Evolutionary conservation across 2,797 vertebrate species (phyloP).

Genomic region (Ctenopoma multispine): DNA sequence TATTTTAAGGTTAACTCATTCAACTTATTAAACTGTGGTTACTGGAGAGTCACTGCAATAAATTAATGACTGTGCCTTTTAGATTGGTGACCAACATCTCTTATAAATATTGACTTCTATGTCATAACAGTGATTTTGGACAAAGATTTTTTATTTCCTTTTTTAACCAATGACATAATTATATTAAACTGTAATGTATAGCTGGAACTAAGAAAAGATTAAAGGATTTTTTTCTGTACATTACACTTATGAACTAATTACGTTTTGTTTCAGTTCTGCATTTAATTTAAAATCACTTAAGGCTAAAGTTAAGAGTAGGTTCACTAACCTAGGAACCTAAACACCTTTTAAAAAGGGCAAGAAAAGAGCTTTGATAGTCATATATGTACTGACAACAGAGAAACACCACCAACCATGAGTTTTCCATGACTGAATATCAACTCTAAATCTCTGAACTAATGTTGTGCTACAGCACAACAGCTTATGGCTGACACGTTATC

Average conservation of each 20-base stretch:
- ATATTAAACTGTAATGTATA: neutral
- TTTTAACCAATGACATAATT: neutral
- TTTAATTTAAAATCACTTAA: neutral
- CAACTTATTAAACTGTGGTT: neutral
- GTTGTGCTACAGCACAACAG: slow-evolving; percentile 23
- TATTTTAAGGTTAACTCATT: neutral
- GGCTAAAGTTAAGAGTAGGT: neutral
- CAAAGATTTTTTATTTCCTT: neutral
- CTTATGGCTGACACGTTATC: slow-evolving; percentile 32
- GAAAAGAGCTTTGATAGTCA: slow-evolving; percentile 37
- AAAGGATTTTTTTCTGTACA: neutral
- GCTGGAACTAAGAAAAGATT: too few relatives aligned
- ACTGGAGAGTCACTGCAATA: neutral
- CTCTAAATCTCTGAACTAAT: slow-evolving; percentile 17
- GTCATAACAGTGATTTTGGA: too few relatives aligned
- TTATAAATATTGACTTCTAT: neutral
- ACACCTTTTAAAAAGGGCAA: slow-evolving; percentile 14
- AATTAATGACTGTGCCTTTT: too few relatives aligned
- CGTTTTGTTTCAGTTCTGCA: neutral
- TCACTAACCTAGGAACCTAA: slow-evolving; percentile 8
- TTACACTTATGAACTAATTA: neutral
- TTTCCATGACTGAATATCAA: slow-evolving; percentile 25
- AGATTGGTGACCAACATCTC: neutral
- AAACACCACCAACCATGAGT: slow-evolving; percentile 10
- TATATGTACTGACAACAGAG: slow-evolving; percentile 28